These are phyloP conservation scores for Acipenser transmontanus DNA, from an alignment of 2,797 vertebrate species.

Conservation along the genomic window DNA sequence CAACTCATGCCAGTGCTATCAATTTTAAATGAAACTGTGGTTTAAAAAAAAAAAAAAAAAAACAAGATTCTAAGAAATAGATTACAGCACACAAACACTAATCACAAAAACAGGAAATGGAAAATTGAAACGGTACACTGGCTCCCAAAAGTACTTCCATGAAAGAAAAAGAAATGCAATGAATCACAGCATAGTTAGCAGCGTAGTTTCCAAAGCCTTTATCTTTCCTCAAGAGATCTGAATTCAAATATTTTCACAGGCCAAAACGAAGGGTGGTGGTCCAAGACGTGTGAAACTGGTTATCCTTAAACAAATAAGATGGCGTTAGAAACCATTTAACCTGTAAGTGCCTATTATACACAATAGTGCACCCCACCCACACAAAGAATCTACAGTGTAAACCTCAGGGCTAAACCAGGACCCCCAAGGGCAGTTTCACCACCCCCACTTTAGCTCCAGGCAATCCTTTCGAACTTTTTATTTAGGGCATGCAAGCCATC, in stretches of 20 bases:
- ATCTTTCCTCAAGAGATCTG: slow-evolving; percentile 11
- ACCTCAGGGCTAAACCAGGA: too few relatives aligned
- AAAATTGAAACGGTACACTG: slow-evolving; percentile 54
- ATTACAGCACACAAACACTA: slow-evolving; percentile 65
- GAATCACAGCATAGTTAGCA: slow-evolving; percentile 48
- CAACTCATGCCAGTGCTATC: slow-evolving; percentile 43
- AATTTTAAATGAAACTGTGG: slow-evolving; percentile 34
- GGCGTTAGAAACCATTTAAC: too few relatives aligned
- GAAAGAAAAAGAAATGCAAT: slow-evolving; percentile 48
- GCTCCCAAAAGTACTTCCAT: slow-evolving; percentile 53
- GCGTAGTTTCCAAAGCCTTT: slow-evolving; percentile 23
- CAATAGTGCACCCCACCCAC: too few relatives aligned
- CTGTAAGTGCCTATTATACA: too few relatives aligned
- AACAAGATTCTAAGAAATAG: slow-evolving; percentile 58
- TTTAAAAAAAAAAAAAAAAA: slow-evolving; percentile 34
- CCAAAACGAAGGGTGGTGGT: slow-evolving; percentile 5
- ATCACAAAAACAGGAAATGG: slow-evolving; percentile 62
- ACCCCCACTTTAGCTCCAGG: too few relatives aligned
- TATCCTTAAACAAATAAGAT: too few relatives aligned
- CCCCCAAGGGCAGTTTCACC: too few relatives aligned
- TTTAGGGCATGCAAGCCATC: too few relatives aligned
- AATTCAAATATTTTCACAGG: slow-evolving; percentile 17
- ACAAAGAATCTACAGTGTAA: too few relatives aligned
- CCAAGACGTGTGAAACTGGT: too few relatives aligned
- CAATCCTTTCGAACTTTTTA: too few relatives aligned